phyloP scores from a whole-genome alignment of 1,140 invertebrate species.

The Paraescarpia echinospica region DNA sequence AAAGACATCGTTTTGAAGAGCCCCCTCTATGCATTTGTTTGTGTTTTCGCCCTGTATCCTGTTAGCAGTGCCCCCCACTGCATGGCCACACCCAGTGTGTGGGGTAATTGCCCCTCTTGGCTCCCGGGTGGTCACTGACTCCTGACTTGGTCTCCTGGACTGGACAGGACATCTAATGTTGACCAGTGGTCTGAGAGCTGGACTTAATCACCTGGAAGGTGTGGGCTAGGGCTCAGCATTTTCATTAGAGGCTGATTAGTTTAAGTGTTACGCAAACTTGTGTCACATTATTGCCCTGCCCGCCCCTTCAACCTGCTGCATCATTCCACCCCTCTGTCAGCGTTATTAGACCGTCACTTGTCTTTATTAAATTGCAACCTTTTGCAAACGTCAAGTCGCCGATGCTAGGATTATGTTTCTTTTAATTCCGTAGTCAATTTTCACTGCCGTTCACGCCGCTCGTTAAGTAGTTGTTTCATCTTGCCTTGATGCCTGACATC shows the following conservation, averaged over 20 bases:
- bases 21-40: neutral
- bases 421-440: neutral
- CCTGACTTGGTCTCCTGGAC: neutral
- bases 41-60: neutral
- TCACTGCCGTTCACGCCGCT: neutral
- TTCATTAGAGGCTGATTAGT: constrained; percentile 1
- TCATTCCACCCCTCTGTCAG: neutral
- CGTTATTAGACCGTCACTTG: neutral
- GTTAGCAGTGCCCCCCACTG: neutral
- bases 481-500: neutral
- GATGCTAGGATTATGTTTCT: neutral
- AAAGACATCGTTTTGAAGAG: neutral
- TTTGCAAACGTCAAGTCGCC: neutral
- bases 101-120: neutral
- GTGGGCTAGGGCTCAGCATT: neutral
- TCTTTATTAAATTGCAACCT: neutral
- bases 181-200: neutral
- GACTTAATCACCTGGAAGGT: neutral
- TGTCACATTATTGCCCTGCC: neutral
- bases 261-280: neutral
- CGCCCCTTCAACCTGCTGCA: neutral
- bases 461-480: neutral
- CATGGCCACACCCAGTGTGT: neutral
- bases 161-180: neutral
- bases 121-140: neutral